These are phyloP conservation scores for Coenobita brevimanus DNA, from an alignment of 1,140 invertebrate genomes.

Conservation along the genomic window DNA sequence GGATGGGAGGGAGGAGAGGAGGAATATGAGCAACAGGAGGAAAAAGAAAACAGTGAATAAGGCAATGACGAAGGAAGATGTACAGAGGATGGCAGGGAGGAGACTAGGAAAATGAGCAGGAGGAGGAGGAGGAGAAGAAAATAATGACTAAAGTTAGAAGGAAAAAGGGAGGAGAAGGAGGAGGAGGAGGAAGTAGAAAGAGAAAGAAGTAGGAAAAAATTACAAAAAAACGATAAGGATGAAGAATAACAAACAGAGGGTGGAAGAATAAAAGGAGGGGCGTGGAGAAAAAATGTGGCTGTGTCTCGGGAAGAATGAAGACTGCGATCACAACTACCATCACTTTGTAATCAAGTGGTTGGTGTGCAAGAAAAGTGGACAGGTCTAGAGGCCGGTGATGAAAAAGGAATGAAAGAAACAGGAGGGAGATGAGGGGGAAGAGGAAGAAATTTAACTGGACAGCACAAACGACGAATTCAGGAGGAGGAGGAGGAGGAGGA, in stretches of 20 bases:
- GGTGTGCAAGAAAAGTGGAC: not conserved
- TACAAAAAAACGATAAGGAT: not conserved
- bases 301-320: not conserved
- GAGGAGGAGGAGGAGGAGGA: no score
- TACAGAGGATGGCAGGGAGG: not conserved
- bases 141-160: not conserved
- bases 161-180: not conserved
- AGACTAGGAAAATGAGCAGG: not conserved
- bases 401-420: not conserved
- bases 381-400: not conserved
- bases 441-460: no score
- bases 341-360: not conserved
- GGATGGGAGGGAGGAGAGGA: not conserved
- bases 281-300: not conserved
- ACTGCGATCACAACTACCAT: not conserved
- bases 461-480: no score
- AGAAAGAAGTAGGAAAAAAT: not conserved
- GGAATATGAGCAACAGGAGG: conserved; percentile 1
- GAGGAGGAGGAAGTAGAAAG: not conserved
- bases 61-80: conserved; percentile 1
- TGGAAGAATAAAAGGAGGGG: not conserved
- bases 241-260: no score
- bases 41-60: conserved; percentile 14
- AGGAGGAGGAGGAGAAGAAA: not conserved
- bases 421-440: not conserved